phyloP scores from a whole-genome alignment of 2,888 invertebrate genomes.

The Melipona beecheii region DNA sequence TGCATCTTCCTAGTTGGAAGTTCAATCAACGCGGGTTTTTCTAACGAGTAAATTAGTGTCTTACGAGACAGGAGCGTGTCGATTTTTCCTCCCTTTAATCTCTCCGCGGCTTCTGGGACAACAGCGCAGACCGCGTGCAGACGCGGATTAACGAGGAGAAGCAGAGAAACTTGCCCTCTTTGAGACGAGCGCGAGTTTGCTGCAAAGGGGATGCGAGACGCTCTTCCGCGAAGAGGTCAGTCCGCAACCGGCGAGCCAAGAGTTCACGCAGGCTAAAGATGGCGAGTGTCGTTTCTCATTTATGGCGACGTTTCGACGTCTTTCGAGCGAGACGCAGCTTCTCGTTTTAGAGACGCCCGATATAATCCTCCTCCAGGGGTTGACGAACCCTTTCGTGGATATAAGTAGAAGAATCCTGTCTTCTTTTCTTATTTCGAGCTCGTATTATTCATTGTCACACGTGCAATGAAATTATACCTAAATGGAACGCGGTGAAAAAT shows the following conservation, averaged over 20 bases:
- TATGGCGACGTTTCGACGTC: constrained; percentile 8
- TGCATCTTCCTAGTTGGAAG: too few species aligned
- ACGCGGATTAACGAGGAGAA: constrained; percentile 32
- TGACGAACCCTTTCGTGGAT: constrained; percentile 3
- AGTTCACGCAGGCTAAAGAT: constrained; percentile 14
- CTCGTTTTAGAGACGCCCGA: constrained; percentile 34
- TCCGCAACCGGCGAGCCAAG: background rate
- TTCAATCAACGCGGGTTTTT: too few species aligned
- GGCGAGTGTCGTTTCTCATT: constrained; percentile 32
- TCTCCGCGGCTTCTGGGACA: constrained; percentile 14
- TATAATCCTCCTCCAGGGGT: constrained; percentile 29
- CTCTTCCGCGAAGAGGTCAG: constrained; percentile 22
- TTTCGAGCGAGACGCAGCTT: constrained; percentile 10
- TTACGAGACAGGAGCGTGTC: too few species aligned
- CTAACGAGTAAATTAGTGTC: background rate
- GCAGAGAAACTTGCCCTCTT: background rate
- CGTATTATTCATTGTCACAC: too few species aligned
- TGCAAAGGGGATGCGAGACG: background rate
- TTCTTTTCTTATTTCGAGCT: background rate
- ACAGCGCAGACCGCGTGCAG: background rate
- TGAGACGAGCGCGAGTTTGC: background rate
- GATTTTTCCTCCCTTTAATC: constrained; percentile 21
- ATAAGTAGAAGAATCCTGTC: background rate
- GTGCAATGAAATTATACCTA: too few species aligned
- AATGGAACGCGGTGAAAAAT: background rate